Conservation (phyloP, 2,113 vertebrate genomes). For the Tupaia chinensis region DNA sequence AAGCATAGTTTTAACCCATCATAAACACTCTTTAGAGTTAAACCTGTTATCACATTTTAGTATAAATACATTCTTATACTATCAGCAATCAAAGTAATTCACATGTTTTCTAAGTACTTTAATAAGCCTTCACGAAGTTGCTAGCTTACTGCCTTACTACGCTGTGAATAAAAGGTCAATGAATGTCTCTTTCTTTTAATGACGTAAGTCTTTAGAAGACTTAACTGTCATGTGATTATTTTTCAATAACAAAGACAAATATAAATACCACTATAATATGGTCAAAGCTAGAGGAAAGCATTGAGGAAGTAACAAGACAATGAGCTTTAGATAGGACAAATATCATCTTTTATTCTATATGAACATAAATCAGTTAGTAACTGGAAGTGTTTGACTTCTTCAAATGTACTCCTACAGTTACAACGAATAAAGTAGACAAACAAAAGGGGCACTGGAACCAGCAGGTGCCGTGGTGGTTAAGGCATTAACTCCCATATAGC, state of each 20-base stretch:
- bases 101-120: not conserved
- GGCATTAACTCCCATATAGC: no score
- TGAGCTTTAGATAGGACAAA: not conserved
- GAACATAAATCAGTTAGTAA: not conserved
- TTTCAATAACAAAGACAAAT: conserved; percentile 35
- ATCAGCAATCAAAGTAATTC: conserved; percentile 1
- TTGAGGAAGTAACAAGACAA: not conserved
- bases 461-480: no score
- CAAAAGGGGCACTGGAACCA: not conserved
- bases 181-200: not conserved
- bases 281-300: conserved; percentile 16
- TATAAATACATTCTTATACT: not conserved
- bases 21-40: not conserved
- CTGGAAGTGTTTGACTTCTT: not conserved
- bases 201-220: not conserved
- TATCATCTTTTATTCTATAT: not conserved
- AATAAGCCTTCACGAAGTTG: not conserved
- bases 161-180: not conserved
- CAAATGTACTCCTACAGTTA: not conserved
- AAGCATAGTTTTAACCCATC: not conserved
- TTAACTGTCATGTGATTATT: conserved; percentile 1
- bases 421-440: not conserved
- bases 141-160: not conserved
- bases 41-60: not conserved
- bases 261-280: not conserved